Evolutionary conservation across 2,888 invertebrate genomes (phyloP).

Genomic region (Cyaniris semiargus): DNA sequence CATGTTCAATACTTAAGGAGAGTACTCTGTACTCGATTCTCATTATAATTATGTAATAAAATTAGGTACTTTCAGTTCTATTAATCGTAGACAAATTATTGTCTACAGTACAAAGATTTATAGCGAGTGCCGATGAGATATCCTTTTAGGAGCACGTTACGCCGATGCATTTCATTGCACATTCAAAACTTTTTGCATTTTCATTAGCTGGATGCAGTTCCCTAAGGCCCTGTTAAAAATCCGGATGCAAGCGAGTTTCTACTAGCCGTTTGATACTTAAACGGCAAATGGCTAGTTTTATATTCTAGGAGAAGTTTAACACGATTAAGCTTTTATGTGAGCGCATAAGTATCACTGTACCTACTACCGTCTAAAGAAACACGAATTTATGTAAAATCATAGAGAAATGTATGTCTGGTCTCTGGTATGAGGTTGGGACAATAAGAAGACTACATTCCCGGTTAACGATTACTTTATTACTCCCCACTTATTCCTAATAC

Average conservation of each 20-base stretch:
- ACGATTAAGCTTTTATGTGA: constrained; percentile 9
- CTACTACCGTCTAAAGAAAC: background rate
- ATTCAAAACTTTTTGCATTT: background rate
- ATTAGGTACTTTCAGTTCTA: too few species aligned
- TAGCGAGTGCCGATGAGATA: background rate
- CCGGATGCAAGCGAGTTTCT: background rate
- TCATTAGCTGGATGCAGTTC: background rate
- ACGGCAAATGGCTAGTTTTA: constrained; percentile 11
- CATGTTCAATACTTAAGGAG: too few species aligned
- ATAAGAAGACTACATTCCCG: too few species aligned
- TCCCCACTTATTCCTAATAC: too few species aligned
- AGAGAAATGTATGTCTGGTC: too few species aligned
- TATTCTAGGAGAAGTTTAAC: background rate
- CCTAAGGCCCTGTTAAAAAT: constrained; percentile 14
- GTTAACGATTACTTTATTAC: too few species aligned
- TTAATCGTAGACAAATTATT: background rate
- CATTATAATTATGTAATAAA: too few species aligned
- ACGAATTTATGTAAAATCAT: background rate
- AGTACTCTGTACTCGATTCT: too few species aligned
- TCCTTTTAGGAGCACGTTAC: background rate
- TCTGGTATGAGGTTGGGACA: too few species aligned
- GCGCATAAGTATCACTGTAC: background rate
- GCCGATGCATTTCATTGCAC: constrained; percentile 1
- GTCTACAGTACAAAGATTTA: background rate
- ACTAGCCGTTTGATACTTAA: background rate